phyloP scores from a whole-genome alignment of 1,140 invertebrate species.

The Carposina sasakii region DNA sequence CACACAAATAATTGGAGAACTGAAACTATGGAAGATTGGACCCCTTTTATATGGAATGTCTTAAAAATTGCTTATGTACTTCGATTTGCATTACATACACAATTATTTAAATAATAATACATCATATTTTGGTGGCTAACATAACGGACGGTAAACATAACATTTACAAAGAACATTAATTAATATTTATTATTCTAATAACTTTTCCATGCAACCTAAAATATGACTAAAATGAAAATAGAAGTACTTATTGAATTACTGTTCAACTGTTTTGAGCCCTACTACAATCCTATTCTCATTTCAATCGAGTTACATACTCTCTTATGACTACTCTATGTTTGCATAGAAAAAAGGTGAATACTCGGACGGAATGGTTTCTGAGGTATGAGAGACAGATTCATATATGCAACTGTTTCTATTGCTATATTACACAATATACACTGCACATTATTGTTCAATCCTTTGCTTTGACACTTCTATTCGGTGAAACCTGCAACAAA shows the following conservation, averaged over 20 bases:
- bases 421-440: too few species aligned
- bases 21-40: too few species aligned
- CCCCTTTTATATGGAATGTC: too few species aligned
- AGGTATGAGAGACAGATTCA: neutral
- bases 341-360: too few species aligned
- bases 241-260: constrained; percentile 37
- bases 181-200: neutral
- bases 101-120: constrained; percentile 35
- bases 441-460: too few species aligned
- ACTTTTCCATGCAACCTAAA: neutral
- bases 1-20: too few species aligned
- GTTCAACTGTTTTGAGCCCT: constrained; percentile 27
- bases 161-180: constrained; percentile 4
- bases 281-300: constrained; percentile 67
- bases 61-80: too few species aligned
- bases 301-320: constrained; percentile 40
- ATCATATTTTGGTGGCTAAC: constrained; percentile 18
- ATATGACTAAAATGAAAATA: constrained; percentile 67
- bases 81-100: too few species aligned
- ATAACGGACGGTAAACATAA: constrained; percentile 8
- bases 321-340: too few species aligned
- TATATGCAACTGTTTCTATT: neutral
- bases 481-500: too few species aligned
- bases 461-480: too few species aligned
- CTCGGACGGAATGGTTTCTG: neutral